Conservation (phyloP, 2,797 vertebrate genomes). For the Enteromius paludinosus region DNA sequence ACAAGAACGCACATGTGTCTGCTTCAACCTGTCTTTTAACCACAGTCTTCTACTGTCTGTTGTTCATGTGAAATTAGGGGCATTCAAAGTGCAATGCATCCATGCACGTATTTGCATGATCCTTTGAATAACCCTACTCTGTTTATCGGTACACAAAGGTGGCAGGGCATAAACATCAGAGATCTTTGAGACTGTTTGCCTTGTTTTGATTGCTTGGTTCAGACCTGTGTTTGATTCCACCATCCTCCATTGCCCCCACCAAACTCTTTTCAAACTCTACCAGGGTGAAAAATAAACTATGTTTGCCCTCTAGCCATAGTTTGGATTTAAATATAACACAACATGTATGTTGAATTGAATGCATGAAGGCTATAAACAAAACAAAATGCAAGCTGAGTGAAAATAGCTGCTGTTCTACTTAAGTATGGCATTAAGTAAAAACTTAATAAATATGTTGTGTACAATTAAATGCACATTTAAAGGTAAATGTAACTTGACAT, state of each 20-base stretch:
- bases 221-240: constrained; percentile 7
- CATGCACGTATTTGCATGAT: constrained; percentile 7
- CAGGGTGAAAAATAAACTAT: neutral
- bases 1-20: constrained; percentile 37
- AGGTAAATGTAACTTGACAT: neutral
- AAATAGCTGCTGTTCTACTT: neutral
- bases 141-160: constrained; percentile 22
- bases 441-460: neutral
- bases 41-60: constrained; percentile 17
- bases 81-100: neutral
- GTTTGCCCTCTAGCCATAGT: neutral
- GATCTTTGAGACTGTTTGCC: neutral
- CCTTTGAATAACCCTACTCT: constrained; percentile 10
- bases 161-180: constrained; percentile 7
- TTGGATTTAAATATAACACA: neutral
- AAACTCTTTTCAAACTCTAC: neutral
- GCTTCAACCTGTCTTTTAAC: constrained; percentile 15
- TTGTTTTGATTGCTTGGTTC: constrained; percentile 14
- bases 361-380: neutral
- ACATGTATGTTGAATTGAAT: neutral
- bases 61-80: neutral
- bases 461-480: too few species aligned
- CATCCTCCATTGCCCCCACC: neutral
- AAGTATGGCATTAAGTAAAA: neutral
- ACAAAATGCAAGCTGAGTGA: neutral